Evolutionary conservation across 2,797 vertebrate species (phyloP).

Genomic region (Periophthalmus magnuspinnatus): DNA sequence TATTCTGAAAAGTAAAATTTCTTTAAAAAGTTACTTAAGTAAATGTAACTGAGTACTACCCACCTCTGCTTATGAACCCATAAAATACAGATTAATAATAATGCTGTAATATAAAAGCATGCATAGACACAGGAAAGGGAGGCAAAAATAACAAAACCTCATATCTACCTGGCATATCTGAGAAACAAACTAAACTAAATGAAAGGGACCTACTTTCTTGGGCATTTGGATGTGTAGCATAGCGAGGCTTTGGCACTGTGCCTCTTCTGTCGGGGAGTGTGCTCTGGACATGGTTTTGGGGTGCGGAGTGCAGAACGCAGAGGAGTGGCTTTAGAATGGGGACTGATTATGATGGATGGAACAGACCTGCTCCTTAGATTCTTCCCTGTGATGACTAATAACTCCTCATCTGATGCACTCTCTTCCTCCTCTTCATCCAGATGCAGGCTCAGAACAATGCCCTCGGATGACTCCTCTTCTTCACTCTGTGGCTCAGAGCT

Average conservation of each 20-base stretch:
- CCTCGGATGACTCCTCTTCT: conserved; percentile 3
- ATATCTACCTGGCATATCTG: neutral
- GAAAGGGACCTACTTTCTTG: conserved; percentile 21
- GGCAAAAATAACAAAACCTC: neutral
- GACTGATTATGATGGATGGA: conserved; percentile 27
- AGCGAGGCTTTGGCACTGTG: conserved; percentile 31
- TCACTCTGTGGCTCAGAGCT: neutral
- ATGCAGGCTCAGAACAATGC: neutral
- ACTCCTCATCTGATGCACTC: conserved; percentile 26
- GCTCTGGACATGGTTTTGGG: conserved; percentile 14
- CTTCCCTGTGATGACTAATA: conserved; percentile 17
- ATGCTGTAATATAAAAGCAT: neutral
- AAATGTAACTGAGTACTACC: too few relatives aligned
- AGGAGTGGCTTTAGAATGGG: conserved; percentile 18
- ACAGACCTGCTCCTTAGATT: conserved; percentile 35
- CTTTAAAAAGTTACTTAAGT: too few relatives aligned
- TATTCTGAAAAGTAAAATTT: too few relatives aligned
- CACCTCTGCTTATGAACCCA: neutral
- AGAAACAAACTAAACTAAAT: neutral
- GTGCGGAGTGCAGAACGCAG: neutral
- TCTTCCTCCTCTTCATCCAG: conserved; percentile 14
- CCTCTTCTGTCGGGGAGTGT: conserved; percentile 41
- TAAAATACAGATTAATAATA: neutral
- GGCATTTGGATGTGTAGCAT: conserved; percentile 35
- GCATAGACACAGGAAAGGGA: neutral